Evolutionary conservation across 2,797 vertebrate genomes (phyloP).

Genomic region (Mormyrops boulengeri): DNA sequence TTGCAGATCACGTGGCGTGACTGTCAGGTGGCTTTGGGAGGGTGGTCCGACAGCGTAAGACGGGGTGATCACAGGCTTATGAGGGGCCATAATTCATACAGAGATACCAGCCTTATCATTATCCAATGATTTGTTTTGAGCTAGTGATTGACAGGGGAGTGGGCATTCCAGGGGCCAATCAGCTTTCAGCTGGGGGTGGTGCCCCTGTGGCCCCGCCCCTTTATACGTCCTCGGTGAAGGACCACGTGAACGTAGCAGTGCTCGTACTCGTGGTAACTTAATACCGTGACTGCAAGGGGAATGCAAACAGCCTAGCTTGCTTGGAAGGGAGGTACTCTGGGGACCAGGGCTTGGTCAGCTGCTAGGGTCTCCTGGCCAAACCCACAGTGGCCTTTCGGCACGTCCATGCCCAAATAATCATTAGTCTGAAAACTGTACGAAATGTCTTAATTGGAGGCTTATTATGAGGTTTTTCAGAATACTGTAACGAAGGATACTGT

Average conservation of each 20-base stretch:
- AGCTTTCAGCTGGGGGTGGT: background rate
- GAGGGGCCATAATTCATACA: background rate
- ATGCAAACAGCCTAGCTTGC: slow-evolving; percentile 31
- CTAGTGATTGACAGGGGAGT: background rate
- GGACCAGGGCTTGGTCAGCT: slow-evolving; percentile 26
- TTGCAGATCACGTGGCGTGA: background rate
- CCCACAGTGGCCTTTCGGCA: slow-evolving; percentile 52
- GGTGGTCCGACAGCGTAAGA: background rate
- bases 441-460: slow-evolving; percentile 60
- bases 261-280: slow-evolving; percentile 33
- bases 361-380: slow-evolving; percentile 43
- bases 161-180: background rate
- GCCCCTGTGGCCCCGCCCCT: background rate
- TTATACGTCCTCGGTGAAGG: background rate
- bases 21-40: background rate
- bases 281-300: slow-evolving; percentile 36
- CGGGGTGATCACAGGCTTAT: background rate
- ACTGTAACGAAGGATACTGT: background rate
- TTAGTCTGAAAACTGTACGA: slow-evolving; percentile 52
- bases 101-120: background rate
- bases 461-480: slow-evolving; percentile 42
- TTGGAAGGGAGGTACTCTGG: slow-evolving; percentile 32
- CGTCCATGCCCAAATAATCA: slow-evolving; percentile 57
- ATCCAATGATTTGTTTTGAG: background rate
- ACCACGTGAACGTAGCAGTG: too few species aligned